Evolutionary conservation across 2,888 invertebrate genomes (phyloP).

Genomic region (Trissoscelio sp.): DNA sequence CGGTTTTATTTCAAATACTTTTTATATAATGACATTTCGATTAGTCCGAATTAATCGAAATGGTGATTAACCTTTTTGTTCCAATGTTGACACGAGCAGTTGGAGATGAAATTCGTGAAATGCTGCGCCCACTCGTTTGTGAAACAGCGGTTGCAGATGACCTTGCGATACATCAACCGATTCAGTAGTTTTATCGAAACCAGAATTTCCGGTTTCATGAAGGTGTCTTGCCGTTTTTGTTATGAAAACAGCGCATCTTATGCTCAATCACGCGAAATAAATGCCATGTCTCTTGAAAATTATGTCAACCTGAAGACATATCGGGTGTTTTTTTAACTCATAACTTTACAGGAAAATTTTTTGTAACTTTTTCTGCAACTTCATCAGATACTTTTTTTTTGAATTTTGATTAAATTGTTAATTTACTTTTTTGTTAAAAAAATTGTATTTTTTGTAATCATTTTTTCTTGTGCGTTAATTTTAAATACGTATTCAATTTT

Average conservation of each 20-base stretch:
- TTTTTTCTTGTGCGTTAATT: too few relatives aligned
- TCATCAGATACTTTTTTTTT: too few relatives aligned
- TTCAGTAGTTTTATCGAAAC: slow-evolving; percentile 38
- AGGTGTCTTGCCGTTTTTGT: slow-evolving; percentile 11
- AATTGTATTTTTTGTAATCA: too few relatives aligned
- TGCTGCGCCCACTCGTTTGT: slow-evolving; percentile 9
- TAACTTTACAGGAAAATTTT: too few relatives aligned
- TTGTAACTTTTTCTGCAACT: too few relatives aligned
- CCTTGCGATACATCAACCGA: slow-evolving; percentile 45
- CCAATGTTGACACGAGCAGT: neutral
- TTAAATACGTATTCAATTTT: neutral
- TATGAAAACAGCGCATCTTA: neutral
- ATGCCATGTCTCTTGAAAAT: slow-evolving; percentile 13
- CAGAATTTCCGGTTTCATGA: slow-evolving; percentile 35
- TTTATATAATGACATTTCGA: neutral
- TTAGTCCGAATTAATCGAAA: neutral
- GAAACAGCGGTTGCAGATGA: slow-evolving; percentile 16
- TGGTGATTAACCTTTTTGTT: neutral
- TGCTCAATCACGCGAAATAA: slow-evolving; percentile 2
- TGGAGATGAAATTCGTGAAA: slow-evolving; percentile 16
- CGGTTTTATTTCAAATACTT: too few relatives aligned
- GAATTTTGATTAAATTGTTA: too few relatives aligned
- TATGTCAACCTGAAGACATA: slow-evolving; percentile 2
- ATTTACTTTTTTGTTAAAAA: too few relatives aligned
- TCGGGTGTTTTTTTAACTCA: slow-evolving; percentile 11